Evolutionary conservation across 2,888 invertebrate genomes (phyloP).

Genomic region (Papilio elwesi): DNA sequence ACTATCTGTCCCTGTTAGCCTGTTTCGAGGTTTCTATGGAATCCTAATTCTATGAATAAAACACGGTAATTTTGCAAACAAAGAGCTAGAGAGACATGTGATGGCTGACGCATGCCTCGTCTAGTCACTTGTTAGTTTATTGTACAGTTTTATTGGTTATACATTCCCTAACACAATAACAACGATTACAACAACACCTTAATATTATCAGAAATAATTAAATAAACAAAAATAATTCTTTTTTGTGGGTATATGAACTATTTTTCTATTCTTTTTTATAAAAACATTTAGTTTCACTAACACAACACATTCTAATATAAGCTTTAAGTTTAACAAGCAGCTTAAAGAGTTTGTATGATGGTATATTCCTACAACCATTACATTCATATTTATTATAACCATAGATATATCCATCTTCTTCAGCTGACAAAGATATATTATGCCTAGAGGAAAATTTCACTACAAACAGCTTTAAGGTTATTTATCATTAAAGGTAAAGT

Average conservation of each 20-base stretch:
- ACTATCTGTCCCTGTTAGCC: too few relatives aligned
- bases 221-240: constrained; percentile 41
- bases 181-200: constrained; percentile 38
- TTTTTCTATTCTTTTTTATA: constrained; percentile 70
- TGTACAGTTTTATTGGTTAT: constrained; percentile 44
- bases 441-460: not conserved
- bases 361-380: not conserved
- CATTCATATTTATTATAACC: not conserved
- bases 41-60: constrained; percentile 50
- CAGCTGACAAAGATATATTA: too few relatives aligned
- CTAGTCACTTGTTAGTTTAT: constrained; percentile 66
- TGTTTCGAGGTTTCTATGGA: too few relatives aligned
- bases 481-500: constrained; percentile 34
- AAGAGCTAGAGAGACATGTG: constrained; percentile 70
- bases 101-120: constrained; percentile 77
- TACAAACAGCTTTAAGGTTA: not conserved
- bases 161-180: constrained; percentile 38
- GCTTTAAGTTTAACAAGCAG: not conserved
- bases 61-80: constrained; percentile 56
- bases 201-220: constrained; percentile 45
- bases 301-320: constrained; percentile 22
- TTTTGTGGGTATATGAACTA: constrained; percentile 78
- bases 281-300: constrained; percentile 65
- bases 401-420: too few relatives aligned
- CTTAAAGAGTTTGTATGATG: not conserved